phyloP scores from a whole-genome alignment of 2,888 invertebrate genomes.

The Pyrocoelia pectoralis region DNA sequence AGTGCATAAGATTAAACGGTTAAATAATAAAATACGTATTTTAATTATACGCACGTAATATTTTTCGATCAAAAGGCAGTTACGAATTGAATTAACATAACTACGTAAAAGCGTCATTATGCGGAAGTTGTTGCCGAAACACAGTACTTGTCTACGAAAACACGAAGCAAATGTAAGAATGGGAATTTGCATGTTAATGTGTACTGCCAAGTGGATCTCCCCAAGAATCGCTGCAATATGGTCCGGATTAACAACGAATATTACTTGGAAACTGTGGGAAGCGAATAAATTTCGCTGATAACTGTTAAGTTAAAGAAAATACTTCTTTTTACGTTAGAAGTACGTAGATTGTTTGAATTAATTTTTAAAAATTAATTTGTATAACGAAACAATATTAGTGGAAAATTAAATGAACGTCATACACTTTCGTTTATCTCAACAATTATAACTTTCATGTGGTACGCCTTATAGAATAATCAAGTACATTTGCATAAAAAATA shows the following conservation, averaged over 20 bases:
- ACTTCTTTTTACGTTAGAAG: neutral
- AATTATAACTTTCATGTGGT: conserved; percentile 7
- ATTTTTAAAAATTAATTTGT: too few species aligned
- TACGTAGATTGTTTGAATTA: too few species aligned
- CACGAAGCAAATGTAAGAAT: conserved; percentile 59
- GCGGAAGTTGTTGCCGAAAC: conserved; percentile 49
- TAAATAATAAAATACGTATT: neutral
- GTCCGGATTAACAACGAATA: conserved; percentile 45
- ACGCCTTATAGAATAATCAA: conserved; percentile 48
- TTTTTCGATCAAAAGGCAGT: conserved; percentile 20
- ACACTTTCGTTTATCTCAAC: too few species aligned
- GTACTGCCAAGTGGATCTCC: conserved; percentile 54
- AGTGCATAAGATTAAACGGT: neutral
- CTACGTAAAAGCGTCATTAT: conserved; percentile 50
- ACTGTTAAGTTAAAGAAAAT: neutral
- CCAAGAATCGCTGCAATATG: conserved; percentile 49
- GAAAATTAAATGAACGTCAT: too few species aligned
- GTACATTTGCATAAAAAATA: conserved; percentile 57
- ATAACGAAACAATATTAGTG: too few species aligned
- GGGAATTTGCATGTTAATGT: conserved; percentile 60
- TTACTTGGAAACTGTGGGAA: conserved; percentile 12
- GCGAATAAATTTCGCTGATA: conserved; percentile 11
- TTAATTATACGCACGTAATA: conserved; percentile 16
- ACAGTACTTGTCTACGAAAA: conserved; percentile 57
- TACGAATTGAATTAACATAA: conserved; percentile 30